Evolutionary conservation across 2,797 vertebrate genomes (phyloP).

Genomic region (Pagetopsis macropterus): DNA sequence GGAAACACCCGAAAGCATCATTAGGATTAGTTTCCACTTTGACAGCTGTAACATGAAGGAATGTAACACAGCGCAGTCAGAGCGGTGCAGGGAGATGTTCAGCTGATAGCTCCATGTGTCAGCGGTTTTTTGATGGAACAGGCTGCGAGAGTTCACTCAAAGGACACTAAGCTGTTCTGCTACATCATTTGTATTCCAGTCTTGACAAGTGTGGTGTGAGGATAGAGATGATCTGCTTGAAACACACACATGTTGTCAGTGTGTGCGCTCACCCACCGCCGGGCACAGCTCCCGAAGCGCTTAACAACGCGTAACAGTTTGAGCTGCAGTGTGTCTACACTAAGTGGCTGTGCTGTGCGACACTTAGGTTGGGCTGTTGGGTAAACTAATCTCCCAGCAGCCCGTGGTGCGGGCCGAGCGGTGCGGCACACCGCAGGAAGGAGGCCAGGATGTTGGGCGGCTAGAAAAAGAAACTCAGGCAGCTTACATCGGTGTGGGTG

Average conservation of each 20-base stretch:
- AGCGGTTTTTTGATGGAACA: conserved; percentile 23
- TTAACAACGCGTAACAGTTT: conserved; percentile 66
- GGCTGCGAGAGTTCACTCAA: conserved; percentile 45
- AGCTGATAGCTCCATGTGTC: conserved; percentile 45
- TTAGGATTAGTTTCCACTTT: conserved; percentile 53
- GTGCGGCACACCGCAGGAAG: conserved; percentile 47
- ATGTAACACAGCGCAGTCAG: conserved; percentile 22
- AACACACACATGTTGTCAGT: conserved; percentile 30
- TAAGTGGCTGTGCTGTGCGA: conserved; percentile 61
- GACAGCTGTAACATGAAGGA: conserved; percentile 33
- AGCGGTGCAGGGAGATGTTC: conserved; percentile 32
- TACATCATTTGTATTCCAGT: conserved; percentile 32
- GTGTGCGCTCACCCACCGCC: conserved; percentile 18
- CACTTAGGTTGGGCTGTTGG: conserved; percentile 54
- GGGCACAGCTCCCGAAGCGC: conserved; percentile 42
- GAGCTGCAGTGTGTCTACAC: conserved; percentile 59
- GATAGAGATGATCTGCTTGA: conserved; percentile 41
- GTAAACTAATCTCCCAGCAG: conserved; percentile 73
- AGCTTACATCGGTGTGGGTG: conserved; percentile 68
- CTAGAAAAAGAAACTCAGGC: conserved; percentile 81
- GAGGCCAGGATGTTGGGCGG: conserved; percentile 57
- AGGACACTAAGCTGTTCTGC: conserved; percentile 36
- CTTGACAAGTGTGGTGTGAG: conserved; percentile 36
- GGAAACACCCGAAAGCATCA: conserved; percentile 37
- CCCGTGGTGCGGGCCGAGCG: conserved; percentile 49